Evolutionary conservation across 2,113 vertebrate species (phyloP).

Genomic region (Tetrax tetrax): DNA sequence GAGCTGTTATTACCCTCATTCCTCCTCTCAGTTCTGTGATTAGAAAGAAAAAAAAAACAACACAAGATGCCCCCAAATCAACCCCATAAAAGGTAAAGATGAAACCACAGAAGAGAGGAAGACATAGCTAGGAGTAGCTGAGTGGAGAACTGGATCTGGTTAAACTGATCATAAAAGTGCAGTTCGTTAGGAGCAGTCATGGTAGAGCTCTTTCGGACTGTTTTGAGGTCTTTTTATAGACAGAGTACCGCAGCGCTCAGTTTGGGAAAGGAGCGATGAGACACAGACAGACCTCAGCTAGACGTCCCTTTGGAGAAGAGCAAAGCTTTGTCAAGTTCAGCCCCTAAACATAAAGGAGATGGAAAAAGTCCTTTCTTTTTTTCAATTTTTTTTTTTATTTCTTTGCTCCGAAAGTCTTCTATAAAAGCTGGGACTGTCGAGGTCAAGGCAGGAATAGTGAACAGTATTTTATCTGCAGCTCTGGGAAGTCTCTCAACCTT

Average conservation of each 20-base stretch:
- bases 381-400: background rate
- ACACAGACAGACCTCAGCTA: background rate
- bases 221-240: conserved; percentile 8
- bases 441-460: conserved; percentile 9
- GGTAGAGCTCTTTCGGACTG: accelerated
- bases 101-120: background rate
- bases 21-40: background rate
- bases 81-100: background rate
- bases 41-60: background rate
- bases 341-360: background rate
- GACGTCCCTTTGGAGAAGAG: conserved; percentile 18
- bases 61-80: background rate
- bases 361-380: background rate
- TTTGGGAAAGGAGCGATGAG: background rate
- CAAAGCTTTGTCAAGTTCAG: conserved; percentile 34
- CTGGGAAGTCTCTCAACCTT: background rate
- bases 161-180: background rate
- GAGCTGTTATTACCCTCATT: background rate
- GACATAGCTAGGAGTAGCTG: background rate
- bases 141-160: background rate
- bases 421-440: background rate
- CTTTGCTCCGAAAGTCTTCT: background rate
- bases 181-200: background rate
- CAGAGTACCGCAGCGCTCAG: background rate
- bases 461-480: background rate